Conservation (phyloP, 2,113 vertebrate genomes). For the Centrocercus urophasianus region DNA sequence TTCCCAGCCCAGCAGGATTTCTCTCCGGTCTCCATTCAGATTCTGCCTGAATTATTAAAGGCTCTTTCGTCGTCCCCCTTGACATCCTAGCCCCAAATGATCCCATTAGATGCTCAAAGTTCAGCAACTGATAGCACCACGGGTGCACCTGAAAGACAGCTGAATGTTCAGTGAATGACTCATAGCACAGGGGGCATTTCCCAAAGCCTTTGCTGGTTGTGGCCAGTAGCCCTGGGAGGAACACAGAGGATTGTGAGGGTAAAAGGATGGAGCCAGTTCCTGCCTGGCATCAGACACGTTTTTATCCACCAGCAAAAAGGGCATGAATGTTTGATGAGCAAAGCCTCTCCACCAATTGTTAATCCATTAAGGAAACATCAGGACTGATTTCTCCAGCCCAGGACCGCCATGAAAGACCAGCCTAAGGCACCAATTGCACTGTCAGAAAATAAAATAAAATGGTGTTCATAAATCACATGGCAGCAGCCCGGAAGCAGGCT, state of each 20-base stretch:
- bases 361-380: not conserved
- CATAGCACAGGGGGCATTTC: not conserved
- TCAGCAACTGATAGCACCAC: not conserved
- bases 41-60: slow-evolving; percentile 4
- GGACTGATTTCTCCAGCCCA: not conserved
- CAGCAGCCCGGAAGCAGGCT: not conserved
- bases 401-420: not conserved
- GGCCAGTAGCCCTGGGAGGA: not conserved
- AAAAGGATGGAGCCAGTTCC: not conserved
- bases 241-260: not conserved
- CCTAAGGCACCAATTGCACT: fast-evolving
- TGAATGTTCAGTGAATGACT: not conserved
- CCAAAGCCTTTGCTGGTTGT: not conserved
- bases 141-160: fast-evolving
- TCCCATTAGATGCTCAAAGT: not conserved
- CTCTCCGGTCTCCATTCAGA: not conserved
- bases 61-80: not conserved
- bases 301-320: not conserved
- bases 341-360: not conserved
- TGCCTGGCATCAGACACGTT: not conserved
- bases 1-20: not conserved
- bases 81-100: not conserved
- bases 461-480: not conserved
- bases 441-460: not conserved
- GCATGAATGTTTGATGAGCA: not conserved